Evolutionary conservation across 2,797 vertebrate genomes (phyloP).

Genomic region (Myotis pilosus): DNA sequence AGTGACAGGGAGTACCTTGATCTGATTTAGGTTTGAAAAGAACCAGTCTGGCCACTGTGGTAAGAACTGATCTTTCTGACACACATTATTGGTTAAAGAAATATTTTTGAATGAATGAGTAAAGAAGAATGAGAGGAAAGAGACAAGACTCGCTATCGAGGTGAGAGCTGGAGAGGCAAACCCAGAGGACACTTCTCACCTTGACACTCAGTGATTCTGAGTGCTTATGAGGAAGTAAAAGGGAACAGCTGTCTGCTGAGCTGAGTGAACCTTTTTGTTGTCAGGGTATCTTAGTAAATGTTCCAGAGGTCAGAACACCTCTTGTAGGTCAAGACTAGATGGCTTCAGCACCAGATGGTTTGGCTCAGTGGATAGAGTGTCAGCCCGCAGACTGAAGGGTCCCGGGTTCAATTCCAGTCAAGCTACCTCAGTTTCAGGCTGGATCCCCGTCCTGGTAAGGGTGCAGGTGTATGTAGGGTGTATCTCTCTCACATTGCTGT

Average conservation of each 20-base stretch:
- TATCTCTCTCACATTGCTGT: too few species aligned
- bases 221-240: background rate
- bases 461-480: too few species aligned
- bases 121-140: background rate
- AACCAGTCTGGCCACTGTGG: background rate
- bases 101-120: background rate
- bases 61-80: background rate
- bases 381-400: too few species aligned
- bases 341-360: background rate
- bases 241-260: background rate
- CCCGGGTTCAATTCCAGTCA: too few species aligned
- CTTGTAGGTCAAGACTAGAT: background rate
- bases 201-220: background rate
- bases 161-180: background rate
- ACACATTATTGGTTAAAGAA: background rate
- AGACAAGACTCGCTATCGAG: background rate
- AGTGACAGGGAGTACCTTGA: background rate
- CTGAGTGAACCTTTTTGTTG: background rate
- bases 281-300: background rate
- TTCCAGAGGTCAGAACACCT: background rate
- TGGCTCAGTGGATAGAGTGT: too few species aligned
- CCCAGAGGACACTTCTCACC: background rate
- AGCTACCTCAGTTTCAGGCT: too few species aligned
- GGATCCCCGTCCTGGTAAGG: too few species aligned
- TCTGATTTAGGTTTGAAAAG: background rate